Percentiles rank a stretch among this genome's conserved stretches.
These are phyloP conservation scores for Rotaria magnacalcarata DNA, from an alignment of 2,888 invertebrate species.

Conservation along the genomic window DNA sequence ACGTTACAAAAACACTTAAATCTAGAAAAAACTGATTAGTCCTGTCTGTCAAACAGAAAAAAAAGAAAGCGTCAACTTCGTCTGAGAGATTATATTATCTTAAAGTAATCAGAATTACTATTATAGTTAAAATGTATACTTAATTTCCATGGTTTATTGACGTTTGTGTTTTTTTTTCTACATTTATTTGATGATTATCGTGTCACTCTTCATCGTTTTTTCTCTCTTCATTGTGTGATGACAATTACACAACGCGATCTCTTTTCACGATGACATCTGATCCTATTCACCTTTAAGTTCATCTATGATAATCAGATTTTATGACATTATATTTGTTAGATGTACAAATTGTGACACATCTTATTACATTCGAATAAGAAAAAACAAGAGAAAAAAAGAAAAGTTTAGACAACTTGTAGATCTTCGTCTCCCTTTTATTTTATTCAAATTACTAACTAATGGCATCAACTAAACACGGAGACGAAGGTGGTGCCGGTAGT, in stretches of 20 bases:
- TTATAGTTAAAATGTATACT: not conserved
- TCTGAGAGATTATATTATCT: no score
- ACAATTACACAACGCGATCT: conserved; percentile 9
- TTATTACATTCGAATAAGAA: not conserved
- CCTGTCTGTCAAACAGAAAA: no score
- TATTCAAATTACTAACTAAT: not conserved
- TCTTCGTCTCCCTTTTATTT: not conserved
- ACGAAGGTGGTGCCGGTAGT: not conserved
- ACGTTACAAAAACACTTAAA: no score
- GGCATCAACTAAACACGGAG: not conserved
- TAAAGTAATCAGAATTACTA: no score
- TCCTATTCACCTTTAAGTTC: conserved; percentile 15
- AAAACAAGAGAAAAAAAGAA: not conserved
- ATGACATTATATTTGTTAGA: conserved; percentile 25
- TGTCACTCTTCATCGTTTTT: not conserved
- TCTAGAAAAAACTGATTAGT: not conserved
- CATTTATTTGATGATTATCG: not conserved
- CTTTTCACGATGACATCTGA: conserved; percentile 1
- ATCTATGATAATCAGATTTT: conserved; percentile 5
- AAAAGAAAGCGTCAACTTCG: no score
- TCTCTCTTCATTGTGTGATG: not conserved
- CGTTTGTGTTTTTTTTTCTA: not conserved
- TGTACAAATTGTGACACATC: not conserved
- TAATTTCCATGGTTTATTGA: conserved; percentile 5
- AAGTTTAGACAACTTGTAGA: not conserved